Conservation (phyloP, 2,113 vertebrate genomes). For the Macheiramphus alcinus region DNA sequence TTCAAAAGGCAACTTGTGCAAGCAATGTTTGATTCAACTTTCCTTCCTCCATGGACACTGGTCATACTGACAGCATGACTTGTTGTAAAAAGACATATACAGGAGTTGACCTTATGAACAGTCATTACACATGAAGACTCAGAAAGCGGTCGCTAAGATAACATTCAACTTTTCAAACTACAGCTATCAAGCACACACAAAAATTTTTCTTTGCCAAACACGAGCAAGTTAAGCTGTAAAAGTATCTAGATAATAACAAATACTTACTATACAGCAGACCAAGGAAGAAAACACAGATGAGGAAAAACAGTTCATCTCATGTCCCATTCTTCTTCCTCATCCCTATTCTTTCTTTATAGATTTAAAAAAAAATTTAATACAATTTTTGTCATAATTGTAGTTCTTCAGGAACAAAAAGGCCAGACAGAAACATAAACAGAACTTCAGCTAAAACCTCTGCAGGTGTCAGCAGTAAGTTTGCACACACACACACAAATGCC, state of each 20-base stretch:
- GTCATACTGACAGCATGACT: background rate
- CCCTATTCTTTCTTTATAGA: background rate
- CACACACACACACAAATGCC: background rate
- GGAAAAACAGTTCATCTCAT: background rate
- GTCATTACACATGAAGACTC: background rate
- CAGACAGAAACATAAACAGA: background rate
- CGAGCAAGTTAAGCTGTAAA: background rate
- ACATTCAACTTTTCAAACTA: background rate
- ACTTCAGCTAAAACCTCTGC: background rate
- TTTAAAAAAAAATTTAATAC: background rate
- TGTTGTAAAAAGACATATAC: background rate
- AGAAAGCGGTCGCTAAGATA: background rate
- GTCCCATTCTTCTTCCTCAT: background rate
- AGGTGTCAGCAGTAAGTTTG: background rate
- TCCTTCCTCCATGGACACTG: background rate
- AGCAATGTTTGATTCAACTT: background rate
- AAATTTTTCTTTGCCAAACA: background rate
- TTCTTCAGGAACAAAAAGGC: background rate
- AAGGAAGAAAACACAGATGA: background rate
- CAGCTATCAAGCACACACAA: background rate
- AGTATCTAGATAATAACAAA: background rate
- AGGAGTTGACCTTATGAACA: background rate
- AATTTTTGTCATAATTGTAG: background rate
- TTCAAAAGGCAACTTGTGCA: background rate
- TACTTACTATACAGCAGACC: background rate